phyloP scores from a whole-genome alignment of 2,797 vertebrate genomes.

The Apogon hyalosoma region DNA sequence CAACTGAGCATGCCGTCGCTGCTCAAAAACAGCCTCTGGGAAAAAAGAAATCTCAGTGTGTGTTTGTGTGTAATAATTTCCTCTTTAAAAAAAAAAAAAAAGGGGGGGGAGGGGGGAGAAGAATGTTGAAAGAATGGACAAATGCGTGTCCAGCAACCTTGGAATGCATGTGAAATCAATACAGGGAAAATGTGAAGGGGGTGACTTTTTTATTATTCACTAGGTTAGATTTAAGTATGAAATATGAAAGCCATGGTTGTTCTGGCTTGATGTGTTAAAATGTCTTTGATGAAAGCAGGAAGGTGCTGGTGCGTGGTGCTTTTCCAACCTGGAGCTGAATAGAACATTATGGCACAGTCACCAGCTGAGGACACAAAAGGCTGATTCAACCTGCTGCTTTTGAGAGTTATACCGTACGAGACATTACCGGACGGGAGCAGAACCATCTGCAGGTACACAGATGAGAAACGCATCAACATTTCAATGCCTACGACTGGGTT shows the following conservation, averaged over 20 bases:
- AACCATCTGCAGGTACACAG: constrained; percentile 27
- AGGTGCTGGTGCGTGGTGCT: constrained; percentile 37
- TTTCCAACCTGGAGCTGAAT: constrained; percentile 64
- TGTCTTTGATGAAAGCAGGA: constrained; percentile 67
- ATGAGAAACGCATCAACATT: constrained; percentile 29
- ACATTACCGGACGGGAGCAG: constrained; percentile 28
- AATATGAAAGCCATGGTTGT: constrained; percentile 66
- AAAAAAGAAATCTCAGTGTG: constrained; percentile 18
- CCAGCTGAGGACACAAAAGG: constrained; percentile 54
- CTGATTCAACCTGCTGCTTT: constrained; percentile 58
- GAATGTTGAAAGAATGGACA: constrained; percentile 57
- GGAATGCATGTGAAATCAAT: constrained; percentile 70
- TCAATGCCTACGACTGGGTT: constrained; percentile 10
- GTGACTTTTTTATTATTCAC: constrained; percentile 56
- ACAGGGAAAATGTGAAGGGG: constrained; percentile 49
- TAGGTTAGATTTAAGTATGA: constrained; percentile 59
- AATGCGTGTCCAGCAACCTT: constrained; percentile 54
- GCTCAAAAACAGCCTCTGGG: constrained; percentile 54
- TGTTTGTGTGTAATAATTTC: constrained; percentile 49
- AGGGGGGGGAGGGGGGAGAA: constrained; percentile 1
- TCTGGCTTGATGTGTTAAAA: constrained; percentile 60
- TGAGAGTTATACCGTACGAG: constrained; percentile 41
- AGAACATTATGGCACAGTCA: constrained; percentile 65
- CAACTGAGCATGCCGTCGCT: constrained; percentile 53
- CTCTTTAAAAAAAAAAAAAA: constrained; percentile 30